phyloP scores from a whole-genome alignment of 2,113 vertebrate species.

The Oxygymnocypris stewartii region DNA sequence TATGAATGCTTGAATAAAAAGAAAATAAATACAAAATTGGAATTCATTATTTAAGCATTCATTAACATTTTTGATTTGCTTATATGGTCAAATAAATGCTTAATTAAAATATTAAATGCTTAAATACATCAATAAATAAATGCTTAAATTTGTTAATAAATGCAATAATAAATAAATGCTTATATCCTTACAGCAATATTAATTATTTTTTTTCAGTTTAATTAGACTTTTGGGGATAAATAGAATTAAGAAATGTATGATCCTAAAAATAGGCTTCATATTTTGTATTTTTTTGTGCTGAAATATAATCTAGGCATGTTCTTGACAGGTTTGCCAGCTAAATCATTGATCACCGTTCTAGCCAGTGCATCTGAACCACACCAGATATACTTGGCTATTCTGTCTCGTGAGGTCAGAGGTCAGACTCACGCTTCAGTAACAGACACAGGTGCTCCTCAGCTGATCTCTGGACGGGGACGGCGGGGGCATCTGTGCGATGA shows the following conservation, averaged over 20 bases:
- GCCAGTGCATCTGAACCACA: background rate
- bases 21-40: too few relatives aligned
- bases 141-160: background rate
- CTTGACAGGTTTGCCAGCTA: background rate
- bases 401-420: background rate
- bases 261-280: background rate
- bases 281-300: background rate
- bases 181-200: too few relatives aligned
- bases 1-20: too few relatives aligned
- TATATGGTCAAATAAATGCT: too few relatives aligned
- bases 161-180: background rate
- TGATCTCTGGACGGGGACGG: slow-evolving; percentile 72
- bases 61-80: too few relatives aligned
- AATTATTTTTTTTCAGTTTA: background rate
- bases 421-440: slow-evolving; percentile 84
- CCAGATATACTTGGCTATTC: background rate
- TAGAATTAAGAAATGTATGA: background rate
- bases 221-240: background rate
- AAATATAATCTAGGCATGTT: background rate
- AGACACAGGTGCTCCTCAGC: slow-evolving; percentile 76
- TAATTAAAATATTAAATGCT: too few relatives aligned
- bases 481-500: slow-evolving; percentile 62
- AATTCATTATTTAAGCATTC: too few relatives aligned
- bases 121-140: background rate
- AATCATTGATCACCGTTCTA: background rate